phyloP scores from a whole-genome alignment of 2,888 invertebrate species.

The Miltochrista miniata region DNA sequence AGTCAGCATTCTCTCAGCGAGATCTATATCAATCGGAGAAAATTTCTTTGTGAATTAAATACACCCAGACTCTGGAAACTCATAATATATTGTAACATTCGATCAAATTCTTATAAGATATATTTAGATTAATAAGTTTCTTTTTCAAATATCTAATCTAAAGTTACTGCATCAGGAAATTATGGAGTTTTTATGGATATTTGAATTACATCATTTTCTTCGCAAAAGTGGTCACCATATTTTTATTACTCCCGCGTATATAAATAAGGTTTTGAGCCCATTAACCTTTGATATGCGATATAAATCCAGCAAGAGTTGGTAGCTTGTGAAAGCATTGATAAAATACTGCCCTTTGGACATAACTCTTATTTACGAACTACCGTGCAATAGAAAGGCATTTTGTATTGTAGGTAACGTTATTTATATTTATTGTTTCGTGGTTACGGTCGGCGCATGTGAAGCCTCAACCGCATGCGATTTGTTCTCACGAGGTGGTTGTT shows the following conservation, averaged over 20 bases:
- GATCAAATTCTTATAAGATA: too few relatives aligned
- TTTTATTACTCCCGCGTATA: too few relatives aligned
- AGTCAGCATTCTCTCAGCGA: too few relatives aligned
- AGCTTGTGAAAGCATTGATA: slow-evolving; percentile 39
- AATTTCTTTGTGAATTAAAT: too few relatives aligned
- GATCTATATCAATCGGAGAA: too few relatives aligned
- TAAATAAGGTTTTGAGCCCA: slow-evolving; percentile 27
- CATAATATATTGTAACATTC: too few relatives aligned
- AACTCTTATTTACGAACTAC: slow-evolving; percentile 55
- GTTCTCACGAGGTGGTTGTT: slow-evolving; percentile 71
- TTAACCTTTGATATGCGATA: slow-evolving; percentile 36
- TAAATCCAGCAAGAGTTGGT: slow-evolving; percentile 31
- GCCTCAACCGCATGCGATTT: slow-evolving; percentile 59
- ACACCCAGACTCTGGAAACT: too few relatives aligned
- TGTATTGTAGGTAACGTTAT: slow-evolving; percentile 47
- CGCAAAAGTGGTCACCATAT: background rate
- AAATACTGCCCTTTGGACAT: slow-evolving; percentile 45
- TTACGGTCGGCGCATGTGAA: slow-evolving; percentile 54
- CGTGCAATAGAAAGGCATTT: slow-evolving; percentile 51
- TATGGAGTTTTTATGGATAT: too few relatives aligned
- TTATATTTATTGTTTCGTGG: slow-evolving; percentile 54
- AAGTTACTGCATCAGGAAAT: too few relatives aligned
- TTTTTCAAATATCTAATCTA: too few relatives aligned
- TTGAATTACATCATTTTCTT: background rate
- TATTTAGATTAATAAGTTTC: too few relatives aligned